phyloP scores from a whole-genome alignment of 2,113 vertebrate genomes.

The Etheostoma spectabile region DNA sequence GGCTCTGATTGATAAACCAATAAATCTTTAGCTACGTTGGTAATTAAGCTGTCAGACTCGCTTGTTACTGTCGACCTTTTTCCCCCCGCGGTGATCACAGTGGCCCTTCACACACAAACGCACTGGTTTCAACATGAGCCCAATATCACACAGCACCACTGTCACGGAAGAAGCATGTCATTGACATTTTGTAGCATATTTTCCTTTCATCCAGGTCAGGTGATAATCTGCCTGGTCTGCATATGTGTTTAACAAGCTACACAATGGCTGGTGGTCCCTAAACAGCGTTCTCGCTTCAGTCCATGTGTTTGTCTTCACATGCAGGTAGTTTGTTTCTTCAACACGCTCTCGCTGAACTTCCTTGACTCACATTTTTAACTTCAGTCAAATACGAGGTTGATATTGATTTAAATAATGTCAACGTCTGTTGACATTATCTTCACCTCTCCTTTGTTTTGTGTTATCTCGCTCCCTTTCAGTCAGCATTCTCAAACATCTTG shows the following conservation, averaged over 20 bases:
- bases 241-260: background rate
- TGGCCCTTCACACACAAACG: conserved; percentile 54
- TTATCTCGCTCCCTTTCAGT: background rate
- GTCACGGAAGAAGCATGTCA: conserved; percentile 51
- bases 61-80: conserved; percentile 88
- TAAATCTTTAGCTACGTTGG: conserved; percentile 96
- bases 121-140: conserved; percentile 57
- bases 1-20: conserved; percentile 97
- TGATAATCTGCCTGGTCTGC: background rate
- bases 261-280: background rate
- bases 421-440: background rate
- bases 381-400: conserved; percentile 12
- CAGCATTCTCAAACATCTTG: background rate
- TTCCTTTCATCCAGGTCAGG: conserved; percentile 33
- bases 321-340: background rate
- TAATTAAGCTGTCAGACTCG: conserved; percentile 95
- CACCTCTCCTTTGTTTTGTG: conserved; percentile 11
- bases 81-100: conserved; percentile 71
- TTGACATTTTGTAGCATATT: conserved; percentile 17
- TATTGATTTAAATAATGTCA: conserved; percentile 19
- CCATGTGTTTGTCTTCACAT: background rate
- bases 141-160: conserved; percentile 44
- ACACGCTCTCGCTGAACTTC: background rate
- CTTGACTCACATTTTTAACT: background rate
- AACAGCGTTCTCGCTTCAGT: background rate